Base-by-base conservation (phyloP, 2,797 vertebrate species). In the Spondyliosoma cantharus region DNA sequence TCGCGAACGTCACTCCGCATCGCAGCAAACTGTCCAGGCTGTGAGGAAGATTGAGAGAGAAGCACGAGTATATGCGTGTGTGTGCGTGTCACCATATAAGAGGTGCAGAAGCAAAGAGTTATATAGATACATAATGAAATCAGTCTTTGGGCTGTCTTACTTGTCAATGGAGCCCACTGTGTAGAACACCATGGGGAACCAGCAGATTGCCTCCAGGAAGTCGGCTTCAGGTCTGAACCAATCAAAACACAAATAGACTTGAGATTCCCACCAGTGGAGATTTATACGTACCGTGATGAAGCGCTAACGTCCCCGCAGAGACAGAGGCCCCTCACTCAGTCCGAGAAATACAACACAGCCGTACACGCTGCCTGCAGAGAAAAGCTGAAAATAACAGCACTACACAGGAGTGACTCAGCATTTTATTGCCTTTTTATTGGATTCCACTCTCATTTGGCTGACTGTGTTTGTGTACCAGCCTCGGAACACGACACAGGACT, bases 141-240 rank as follows among this genome's bases (percentile, higher is more conserved):
- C 32, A 76, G 58, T 22, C 65, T 61, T 57, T 46, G 71, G 49
- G 46, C 27, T 59, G 5, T 85, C 94, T 95, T 93, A 96, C 96
- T 96, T 96, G 92, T 96, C 96, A 14, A 96, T 96, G 78, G 96
- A 96, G 78, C 96, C 96, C 71, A 96, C 95, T 64, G 95, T 96
- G 92, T 96, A 96, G 90, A 96, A 96, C 54, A 96, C 95, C 93
- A 96, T 95, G 54, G 96, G 96, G 88, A 96, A 96, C 96, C 95
- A 96, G 80, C 95, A 96, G 76, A 96, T 96, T 12, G 96, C 96
- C 85, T 96, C 96, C 77, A 96, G 90, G 89, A 96, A 96, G 83
- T 96, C 95, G 29, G 94, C 90, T 83, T 96, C 96, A 9, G 96
- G 96, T 91, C 96, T 96, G 86, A 73, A 81, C 75, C 82, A 87